Evolutionary conservation across 2,113 vertebrate species (phyloP).

Genomic region (Amazona vittata): DNA sequence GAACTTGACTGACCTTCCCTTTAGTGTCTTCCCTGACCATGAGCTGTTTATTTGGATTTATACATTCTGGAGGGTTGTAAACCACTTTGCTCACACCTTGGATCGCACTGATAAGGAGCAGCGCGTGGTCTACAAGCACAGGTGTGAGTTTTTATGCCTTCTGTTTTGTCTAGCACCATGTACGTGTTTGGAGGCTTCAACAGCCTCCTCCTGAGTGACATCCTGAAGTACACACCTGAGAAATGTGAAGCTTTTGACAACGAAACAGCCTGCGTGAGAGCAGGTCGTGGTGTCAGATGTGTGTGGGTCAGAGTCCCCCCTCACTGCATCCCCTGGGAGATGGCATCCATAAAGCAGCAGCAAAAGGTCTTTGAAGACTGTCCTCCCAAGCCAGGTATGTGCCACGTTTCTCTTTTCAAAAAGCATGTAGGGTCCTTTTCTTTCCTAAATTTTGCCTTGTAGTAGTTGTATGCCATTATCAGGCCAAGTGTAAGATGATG

Average conservation of each 20-base stretch:
- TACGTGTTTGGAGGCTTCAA: conserved; percentile 98
- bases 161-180: conserved; percentile 81
- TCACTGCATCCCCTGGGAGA: conserved; percentile 86
- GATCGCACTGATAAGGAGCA: background rate
- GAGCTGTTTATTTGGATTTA: background rate
- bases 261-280: conserved; percentile 65
- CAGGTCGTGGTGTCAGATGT: conserved; percentile 84
- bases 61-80: background rate
- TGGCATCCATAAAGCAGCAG: conserved; percentile 41
- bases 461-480: accelerated
- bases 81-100: background rate
- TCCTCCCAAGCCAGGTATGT: conserved; percentile 82
- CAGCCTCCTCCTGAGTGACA: conserved; percentile 91
- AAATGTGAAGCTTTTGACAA: conserved; percentile 81
- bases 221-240: conserved; percentile 86
- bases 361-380: conserved; percentile 76
- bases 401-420: background rate
- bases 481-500: background rate
- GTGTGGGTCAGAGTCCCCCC: conserved; percentile 77
- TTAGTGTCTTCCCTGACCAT: background rate
- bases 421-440: accelerated
- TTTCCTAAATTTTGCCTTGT: accelerated
- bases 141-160: background rate
- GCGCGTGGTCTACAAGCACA: accelerated
- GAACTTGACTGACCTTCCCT: background rate